Evolutionary conservation across 2,113 vertebrate species (phyloP).

Genomic region (Thalassoma bifasciatum): DNA sequence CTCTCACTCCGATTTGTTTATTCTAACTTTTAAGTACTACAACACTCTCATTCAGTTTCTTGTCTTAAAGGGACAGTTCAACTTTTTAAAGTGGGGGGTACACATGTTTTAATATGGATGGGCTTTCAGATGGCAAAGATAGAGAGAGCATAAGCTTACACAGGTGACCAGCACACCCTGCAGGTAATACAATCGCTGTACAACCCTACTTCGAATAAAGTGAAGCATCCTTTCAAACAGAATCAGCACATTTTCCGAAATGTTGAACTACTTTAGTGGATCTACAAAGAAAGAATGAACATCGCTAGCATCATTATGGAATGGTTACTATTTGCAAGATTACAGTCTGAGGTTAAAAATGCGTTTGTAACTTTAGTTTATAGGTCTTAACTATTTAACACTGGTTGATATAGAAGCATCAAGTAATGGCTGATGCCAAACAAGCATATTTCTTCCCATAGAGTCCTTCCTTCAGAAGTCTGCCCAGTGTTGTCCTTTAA

Average conservation of each 20-base stretch:
- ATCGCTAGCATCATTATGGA: constrained; percentile 1
- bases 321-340: constrained; percentile 20
- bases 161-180: too few species aligned
- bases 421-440: not conserved
- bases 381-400: not conserved
- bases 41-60: not conserved
- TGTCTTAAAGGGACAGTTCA: not conserved
- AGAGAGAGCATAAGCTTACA: too few species aligned
- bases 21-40: too few species aligned
- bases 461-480: not conserved
- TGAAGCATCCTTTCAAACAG: too few species aligned
- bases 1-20: too few species aligned
- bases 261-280: constrained; percentile 6
- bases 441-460: constrained; percentile 1
- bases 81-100: too few species aligned
- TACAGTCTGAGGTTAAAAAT: constrained; percentile 29
- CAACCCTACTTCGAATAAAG: too few species aligned
- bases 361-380: not conserved
- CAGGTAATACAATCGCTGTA: too few species aligned
- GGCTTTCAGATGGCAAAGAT: too few species aligned
- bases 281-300: not conserved
- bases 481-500: constrained; percentile 14
- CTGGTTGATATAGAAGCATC: not conserved
- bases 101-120: too few species aligned
- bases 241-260: constrained; percentile 5